These are phyloP conservation scores for Phyto melanocephala DNA, from an alignment of 2,888 invertebrate species.

Conservation along the genomic window DNA sequence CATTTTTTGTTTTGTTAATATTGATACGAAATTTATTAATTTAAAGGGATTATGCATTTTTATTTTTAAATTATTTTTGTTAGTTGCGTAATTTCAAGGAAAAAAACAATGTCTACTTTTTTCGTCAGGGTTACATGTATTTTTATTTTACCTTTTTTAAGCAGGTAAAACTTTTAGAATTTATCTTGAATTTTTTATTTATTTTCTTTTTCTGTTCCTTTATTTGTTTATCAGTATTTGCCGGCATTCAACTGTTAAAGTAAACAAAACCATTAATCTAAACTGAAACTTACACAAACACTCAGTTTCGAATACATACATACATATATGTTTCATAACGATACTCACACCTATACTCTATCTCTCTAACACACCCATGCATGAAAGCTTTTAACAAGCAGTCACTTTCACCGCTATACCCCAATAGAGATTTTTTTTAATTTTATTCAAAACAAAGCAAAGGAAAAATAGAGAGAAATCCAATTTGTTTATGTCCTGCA, in stretches of 20 bases:
- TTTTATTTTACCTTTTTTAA: background rate
- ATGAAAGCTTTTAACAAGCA: background rate
- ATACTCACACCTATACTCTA: background rate
- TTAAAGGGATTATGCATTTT: background rate
- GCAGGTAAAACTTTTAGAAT: background rate
- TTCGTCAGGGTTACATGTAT: background rate
- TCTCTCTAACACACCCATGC: background rate
- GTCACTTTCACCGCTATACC: background rate
- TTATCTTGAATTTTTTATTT: slow-evolving; percentile 12
- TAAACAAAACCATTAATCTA: slow-evolving; percentile 57
- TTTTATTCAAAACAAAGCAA: slow-evolving; percentile 12
- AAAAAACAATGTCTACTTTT: background rate
- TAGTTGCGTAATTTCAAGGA: background rate
- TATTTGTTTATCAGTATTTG: background rate
- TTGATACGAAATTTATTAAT: background rate
- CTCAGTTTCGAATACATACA: background rate
- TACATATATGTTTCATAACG: background rate
- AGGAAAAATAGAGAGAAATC: background rate
- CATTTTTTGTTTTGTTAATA: background rate
- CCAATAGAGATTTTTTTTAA: background rate
- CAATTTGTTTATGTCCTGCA: slow-evolving; percentile 54
- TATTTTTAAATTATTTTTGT: background rate
- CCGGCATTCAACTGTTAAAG: slow-evolving; percentile 42
- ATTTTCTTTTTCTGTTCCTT: background rate
- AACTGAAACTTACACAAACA: slow-evolving; percentile 9